These are phyloP conservation scores for Sardina pilchardus DNA, from an alignment of 2,113 vertebrate genomes.

Conservation along the genomic window DNA sequence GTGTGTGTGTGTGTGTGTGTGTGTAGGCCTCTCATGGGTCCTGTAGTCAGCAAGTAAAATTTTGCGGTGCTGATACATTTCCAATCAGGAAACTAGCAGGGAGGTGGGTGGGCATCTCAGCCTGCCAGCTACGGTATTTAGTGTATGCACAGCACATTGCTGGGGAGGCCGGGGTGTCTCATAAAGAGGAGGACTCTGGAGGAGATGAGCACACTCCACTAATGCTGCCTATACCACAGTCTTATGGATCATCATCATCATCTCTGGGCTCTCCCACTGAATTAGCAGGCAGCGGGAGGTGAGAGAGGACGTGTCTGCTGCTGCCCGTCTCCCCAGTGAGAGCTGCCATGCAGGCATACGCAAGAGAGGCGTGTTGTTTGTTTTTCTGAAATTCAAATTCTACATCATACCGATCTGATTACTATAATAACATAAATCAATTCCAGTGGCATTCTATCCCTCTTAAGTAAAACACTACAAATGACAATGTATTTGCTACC, in stretches of 20 bases:
- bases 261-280: neutral
- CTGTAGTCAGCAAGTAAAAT: neutral
- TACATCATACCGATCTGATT: too few relatives aligned
- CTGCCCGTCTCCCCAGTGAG: neutral
- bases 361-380: too few relatives aligned
- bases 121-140: neutral
- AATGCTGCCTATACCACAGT: neutral
- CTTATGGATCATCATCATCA: neutral
- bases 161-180: neutral
- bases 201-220: neutral
- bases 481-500: neutral
- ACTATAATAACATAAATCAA: neutral
- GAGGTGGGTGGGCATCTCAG: neutral
- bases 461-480: too few relatives aligned
- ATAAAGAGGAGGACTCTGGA: neutral
- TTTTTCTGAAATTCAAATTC: too few relatives aligned
- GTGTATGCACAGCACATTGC: neutral
- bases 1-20: conserved; percentile 4
- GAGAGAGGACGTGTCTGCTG: neutral
- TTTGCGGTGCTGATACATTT: neutral
- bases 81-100: neutral
- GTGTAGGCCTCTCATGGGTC: neutral
- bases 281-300: neutral
- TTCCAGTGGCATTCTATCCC: too few relatives aligned
- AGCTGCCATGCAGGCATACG: neutral